These are phyloP conservation scores for Polyploca ridens DNA, from an alignment of 2,888 invertebrate species.

Conservation along the genomic window DNA sequence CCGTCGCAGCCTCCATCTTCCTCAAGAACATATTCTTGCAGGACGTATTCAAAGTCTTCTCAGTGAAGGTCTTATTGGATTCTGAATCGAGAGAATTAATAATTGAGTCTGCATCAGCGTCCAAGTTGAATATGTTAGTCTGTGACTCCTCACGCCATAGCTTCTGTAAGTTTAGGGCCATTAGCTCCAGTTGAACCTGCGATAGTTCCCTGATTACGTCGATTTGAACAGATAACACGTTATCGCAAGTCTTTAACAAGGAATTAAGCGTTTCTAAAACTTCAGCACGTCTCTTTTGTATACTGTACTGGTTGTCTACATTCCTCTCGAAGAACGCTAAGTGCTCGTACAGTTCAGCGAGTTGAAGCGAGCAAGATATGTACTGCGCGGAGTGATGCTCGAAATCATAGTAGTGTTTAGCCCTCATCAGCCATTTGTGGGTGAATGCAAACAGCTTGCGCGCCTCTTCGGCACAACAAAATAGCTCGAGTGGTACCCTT, in stretches of 20 bases:
- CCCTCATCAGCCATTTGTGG: constrained; percentile 85
- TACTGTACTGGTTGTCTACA: constrained; percentile 84
- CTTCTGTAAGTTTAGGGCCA: constrained; percentile 85
- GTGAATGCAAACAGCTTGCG: constrained; percentile 82
- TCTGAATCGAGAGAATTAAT: constrained; percentile 69
- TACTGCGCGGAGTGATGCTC: constrained; percentile 85
- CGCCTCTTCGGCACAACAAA: constrained; percentile 73
- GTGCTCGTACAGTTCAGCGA: constrained; percentile 87
- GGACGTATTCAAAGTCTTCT: constrained; percentile 64
- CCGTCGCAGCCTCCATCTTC: constrained; percentile 77
- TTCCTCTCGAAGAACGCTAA: constrained; percentile 90
- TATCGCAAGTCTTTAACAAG: constrained; percentile 77
- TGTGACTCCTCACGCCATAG: constrained; percentile 80
- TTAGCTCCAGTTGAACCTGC: constrained; percentile 86
- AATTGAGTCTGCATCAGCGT: constrained; percentile 70
- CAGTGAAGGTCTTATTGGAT: constrained; percentile 73
- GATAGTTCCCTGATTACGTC: constrained; percentile 85
- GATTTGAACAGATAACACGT: constrained; percentile 81
- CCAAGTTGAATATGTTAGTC: constrained; percentile 67
- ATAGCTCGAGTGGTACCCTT: constrained; percentile 59
- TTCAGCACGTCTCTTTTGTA: constrained; percentile 85
- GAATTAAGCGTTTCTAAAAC: constrained; percentile 84
- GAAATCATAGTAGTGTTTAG: constrained; percentile 84
- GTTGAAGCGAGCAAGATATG: constrained; percentile 84
- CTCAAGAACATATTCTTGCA: constrained; percentile 71